A percentile compares a stretch with the other conserved stretches of the same genome.
phyloP scores from a whole-genome alignment of 2,113 vertebrate species.

The Actinemys pallida region DNA sequence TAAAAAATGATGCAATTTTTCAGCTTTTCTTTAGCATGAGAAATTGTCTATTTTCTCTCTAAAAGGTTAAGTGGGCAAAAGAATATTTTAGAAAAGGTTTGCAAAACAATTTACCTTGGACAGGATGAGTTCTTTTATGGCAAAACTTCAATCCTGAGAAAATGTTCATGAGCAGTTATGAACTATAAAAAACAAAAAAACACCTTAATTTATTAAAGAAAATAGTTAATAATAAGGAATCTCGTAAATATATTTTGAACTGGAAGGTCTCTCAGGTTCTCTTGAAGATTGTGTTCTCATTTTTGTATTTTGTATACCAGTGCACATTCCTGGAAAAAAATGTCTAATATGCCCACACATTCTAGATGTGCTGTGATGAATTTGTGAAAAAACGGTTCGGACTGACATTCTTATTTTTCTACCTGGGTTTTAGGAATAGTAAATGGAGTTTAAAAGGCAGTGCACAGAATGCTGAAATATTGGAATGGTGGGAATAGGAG shows the following conservation, averaged over 20 bases:
- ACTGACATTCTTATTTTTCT: not conserved
- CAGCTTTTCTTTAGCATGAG: not conserved
- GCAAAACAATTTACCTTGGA: fast-evolving
- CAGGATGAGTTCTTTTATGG: not conserved
- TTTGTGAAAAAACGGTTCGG: not conserved
- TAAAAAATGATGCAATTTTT: not conserved
- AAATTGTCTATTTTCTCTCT: not conserved
- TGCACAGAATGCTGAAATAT: not conserved
- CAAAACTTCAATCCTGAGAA: fast-evolving
- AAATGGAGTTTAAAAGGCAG: not conserved
- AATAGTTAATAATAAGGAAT: not conserved
- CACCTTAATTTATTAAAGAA: not conserved
- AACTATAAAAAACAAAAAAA: fast-evolving
- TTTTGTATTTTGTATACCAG: not conserved
- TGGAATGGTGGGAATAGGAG: not conserved
- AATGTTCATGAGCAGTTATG: not conserved
- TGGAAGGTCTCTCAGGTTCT: not conserved
- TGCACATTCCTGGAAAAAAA: not conserved
- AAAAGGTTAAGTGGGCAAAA: not conserved
- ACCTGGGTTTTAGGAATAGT: not conserved
- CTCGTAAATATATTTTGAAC: not conserved
- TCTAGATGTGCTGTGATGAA: not conserved
- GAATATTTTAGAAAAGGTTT: not conserved
- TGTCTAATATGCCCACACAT: not conserved
- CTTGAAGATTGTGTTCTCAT: not conserved